phyloP scores from a whole-genome alignment of 2,888 invertebrate species.

The Zygothrica quintamaculata region DNA sequence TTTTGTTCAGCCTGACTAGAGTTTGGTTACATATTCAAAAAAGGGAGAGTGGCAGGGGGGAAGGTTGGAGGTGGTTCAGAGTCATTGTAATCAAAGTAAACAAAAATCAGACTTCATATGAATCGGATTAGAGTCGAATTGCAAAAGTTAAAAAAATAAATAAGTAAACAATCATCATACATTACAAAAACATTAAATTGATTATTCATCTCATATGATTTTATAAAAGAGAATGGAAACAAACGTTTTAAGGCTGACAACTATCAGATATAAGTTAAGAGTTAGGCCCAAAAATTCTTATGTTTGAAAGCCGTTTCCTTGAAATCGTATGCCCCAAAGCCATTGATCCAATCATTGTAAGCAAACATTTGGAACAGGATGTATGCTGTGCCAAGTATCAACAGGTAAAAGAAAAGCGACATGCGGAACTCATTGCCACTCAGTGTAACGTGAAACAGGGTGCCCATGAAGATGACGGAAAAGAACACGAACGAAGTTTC shows the following conservation, averaged over 20 bases:
- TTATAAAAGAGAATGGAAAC: no score
- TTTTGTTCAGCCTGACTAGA: slow-evolving; percentile 44
- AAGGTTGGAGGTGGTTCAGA: no score
- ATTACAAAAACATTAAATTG: neutral
- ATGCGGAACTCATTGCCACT: slow-evolving; percentile 53
- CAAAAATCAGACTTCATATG: slow-evolving; percentile 11
- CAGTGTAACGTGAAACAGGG: slow-evolving; percentile 48
- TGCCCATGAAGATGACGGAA: slow-evolving; percentile 17
- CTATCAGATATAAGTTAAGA: no score
- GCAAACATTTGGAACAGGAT: slow-evolving; percentile 15
- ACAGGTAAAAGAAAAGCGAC: slow-evolving; percentile 48
- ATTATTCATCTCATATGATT: no score
- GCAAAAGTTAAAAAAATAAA: neutral
- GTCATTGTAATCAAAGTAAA: slow-evolving; percentile 21
- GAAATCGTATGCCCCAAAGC: slow-evolving; percentile 26
- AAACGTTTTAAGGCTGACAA: no score
- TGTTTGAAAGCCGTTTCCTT: neutral
- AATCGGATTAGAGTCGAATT: slow-evolving; percentile 26
- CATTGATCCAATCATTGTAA: slow-evolving; percentile 8
- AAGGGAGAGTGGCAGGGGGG: slow-evolving; percentile 1
- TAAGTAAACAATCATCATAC: neutral
- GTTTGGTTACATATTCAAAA: slow-evolving; percentile 22
- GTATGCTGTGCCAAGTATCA: slow-evolving; percentile 10
- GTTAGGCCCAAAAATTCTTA: slow-evolving; percentile 17
- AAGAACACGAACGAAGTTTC: slow-evolving; percentile 20